These are phyloP conservation scores for Bellardia bayeri DNA, from an alignment of 2,888 invertebrate species.

Conservation along the genomic window DNA sequence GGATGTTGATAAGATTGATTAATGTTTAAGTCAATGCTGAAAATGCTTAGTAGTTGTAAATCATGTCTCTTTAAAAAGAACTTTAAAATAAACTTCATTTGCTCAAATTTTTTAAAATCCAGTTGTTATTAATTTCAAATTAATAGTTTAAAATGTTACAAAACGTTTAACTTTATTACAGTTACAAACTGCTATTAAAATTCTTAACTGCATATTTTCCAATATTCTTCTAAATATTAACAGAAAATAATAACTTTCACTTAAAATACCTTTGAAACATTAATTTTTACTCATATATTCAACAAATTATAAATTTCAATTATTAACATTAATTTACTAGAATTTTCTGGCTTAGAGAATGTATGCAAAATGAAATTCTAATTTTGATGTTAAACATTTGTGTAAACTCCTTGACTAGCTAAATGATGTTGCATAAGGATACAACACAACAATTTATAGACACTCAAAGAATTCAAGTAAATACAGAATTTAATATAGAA, in stretches of 20 bases:
- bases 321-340: constrained; percentile 19
- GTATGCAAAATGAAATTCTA: not conserved
- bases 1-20: too few relatives aligned
- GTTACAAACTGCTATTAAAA: not conserved
- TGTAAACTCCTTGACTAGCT: not conserved
- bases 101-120: too few relatives aligned
- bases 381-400: not conserved
- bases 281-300: not conserved
- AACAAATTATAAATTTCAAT: constrained; percentile 18
- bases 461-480: not conserved
- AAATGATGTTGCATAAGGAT: not conserved
- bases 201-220: not conserved
- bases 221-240: not conserved
- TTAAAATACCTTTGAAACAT: not conserved
- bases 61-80: too few relatives aligned
- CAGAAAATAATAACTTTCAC: not conserved
- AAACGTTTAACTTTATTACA: not conserved
- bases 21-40: too few relatives aligned
- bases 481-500: constrained; percentile 6
- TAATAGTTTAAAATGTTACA: not conserved
- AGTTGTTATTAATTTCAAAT: too few relatives aligned
- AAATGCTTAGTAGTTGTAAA: too few relatives aligned
- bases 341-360: not conserved
- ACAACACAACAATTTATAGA: not conserved
- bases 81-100: too few relatives aligned